These are phyloP conservation scores for Vanessa cardui DNA, from an alignment of 2,888 invertebrate species.

Conservation along the genomic window DNA sequence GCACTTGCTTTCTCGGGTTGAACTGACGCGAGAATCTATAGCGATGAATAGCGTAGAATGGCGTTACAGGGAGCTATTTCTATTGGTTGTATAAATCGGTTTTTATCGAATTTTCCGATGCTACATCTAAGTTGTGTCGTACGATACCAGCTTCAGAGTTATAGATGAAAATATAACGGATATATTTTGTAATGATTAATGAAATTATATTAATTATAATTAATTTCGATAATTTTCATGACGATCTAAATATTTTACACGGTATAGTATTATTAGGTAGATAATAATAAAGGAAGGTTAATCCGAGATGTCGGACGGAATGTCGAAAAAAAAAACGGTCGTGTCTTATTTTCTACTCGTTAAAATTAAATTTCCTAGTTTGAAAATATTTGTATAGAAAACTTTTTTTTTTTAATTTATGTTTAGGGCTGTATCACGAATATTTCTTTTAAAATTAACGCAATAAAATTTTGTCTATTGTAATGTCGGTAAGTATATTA, in stretches of 20 bases:
- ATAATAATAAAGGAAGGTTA: neutral
- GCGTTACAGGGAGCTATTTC: too few relatives aligned
- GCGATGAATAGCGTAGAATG: too few relatives aligned
- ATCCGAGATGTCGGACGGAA: slow-evolving; percentile 4
- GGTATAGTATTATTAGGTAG: neutral
- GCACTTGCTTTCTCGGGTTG: too few relatives aligned
- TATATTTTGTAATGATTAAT: too few relatives aligned
- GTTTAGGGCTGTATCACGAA: slow-evolving; percentile 21
- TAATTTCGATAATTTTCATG: too few relatives aligned
- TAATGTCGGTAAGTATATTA: slow-evolving; percentile 51
- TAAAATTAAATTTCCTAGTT: slow-evolving; percentile 4
- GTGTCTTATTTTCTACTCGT: slow-evolving; percentile 5
- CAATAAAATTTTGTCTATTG: slow-evolving; percentile 14
- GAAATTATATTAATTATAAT: too few relatives aligned
- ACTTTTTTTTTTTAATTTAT: slow-evolving; percentile 10
- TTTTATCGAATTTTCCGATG: too few relatives aligned
- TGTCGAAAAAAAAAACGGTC: slow-evolving; percentile 5
- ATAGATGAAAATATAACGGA: too few relatives aligned
- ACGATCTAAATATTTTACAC: neutral
- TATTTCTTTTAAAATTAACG: slow-evolving; percentile 12
- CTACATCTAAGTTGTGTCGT: too few relatives aligned
- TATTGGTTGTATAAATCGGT: too few relatives aligned
- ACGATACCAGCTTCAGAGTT: too few relatives aligned
- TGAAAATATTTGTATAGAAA: slow-evolving; percentile 25
- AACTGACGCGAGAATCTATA: too few relatives aligned